phyloP scores from a whole-genome alignment of 2,888 invertebrate genomes.

The Hirtodrosophila confusa region DNA sequence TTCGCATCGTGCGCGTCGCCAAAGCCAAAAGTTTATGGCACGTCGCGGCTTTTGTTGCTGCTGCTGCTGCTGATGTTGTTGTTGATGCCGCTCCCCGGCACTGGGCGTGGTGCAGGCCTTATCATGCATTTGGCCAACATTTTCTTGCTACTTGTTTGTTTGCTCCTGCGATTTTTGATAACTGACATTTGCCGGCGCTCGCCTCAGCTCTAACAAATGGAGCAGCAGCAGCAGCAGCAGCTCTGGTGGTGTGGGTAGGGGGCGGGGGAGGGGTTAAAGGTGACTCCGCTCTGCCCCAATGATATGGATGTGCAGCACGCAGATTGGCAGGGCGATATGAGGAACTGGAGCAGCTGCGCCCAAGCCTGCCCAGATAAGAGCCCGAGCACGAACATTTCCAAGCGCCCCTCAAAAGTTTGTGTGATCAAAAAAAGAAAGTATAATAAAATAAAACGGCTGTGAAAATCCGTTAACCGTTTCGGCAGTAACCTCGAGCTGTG shows the following conservation, averaged over 20 bases:
- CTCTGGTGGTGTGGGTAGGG: too few relatives aligned
- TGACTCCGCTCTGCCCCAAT: constrained; percentile 44
- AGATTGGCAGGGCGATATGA: constrained; percentile 45
- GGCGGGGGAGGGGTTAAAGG: constrained; percentile 19
- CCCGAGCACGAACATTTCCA: constrained; percentile 28
- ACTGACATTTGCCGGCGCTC: constrained; percentile 67
- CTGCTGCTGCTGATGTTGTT: constrained; percentile 36
- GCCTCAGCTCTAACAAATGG: constrained; percentile 45
- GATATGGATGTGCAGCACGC: constrained; percentile 37
- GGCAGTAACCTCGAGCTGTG: too few relatives aligned
- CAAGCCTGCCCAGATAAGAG: constrained; percentile 21
- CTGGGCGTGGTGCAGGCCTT: constrained; percentile 52
- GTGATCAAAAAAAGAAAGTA: not conserved
- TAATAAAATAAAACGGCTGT: not conserved
- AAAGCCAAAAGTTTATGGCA: constrained; percentile 75
- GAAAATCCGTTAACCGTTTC: too few relatives aligned
- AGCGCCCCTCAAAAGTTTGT: not conserved
- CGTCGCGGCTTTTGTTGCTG: constrained; percentile 67
- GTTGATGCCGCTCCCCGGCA: constrained; percentile 13
- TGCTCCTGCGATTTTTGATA: constrained; percentile 71
- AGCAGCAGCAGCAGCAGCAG: constrained; percentile 8
- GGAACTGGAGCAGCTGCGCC: constrained; percentile 43
- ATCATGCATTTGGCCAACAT: constrained; percentile 74
- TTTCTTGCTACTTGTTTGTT: constrained; percentile 72
- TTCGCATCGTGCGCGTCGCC: constrained; percentile 24